Base-by-base conservation (phyloP, 2,888 invertebrate species). In the Drosophila tanythrix region DNA sequence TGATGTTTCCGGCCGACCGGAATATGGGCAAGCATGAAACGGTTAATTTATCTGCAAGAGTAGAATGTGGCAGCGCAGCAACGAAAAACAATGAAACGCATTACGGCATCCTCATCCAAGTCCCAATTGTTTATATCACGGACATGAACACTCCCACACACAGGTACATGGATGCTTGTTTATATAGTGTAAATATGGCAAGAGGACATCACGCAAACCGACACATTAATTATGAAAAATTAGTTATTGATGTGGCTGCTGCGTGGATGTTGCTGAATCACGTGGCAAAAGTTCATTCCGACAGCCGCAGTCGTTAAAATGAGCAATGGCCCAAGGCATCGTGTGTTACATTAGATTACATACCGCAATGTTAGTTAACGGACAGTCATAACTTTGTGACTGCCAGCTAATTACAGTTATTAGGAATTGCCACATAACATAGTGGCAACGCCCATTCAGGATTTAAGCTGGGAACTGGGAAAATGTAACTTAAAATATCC, bases 201-300 rank as follows among this genome's bases (percentile, higher is more conserved):
- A 40, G 43, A 38, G 29, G 35, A 21, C 68, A 61, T 36, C 48
- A 38, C 52, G 13, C 29, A 52, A 48, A 55, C 60, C 35, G 40
- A 31, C 66, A 50, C 59, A 75, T 68, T 88, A 89, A 82, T 82
- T 82, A 87, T 89, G 85, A 87, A 82, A 82, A 87, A 89, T 80
- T 89, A 87, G 75, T 73, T 80, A 82, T 88, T 86, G 87, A 89
- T 89, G 79, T 79, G 82, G 65, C 74, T 73, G 33, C 66, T 60
- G 52, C 62, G 68, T 67, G 72, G 52, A 70, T 69, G 67, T 68
- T 70, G 72, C 72, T 55, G 80, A 89, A 82, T 79, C 77, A 85
- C 79, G 76, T 83, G 84, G 73, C 67, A 70, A 88, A 86, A 86
- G 86, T 75, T 88, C 67, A 82, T 82, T 85, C 83, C 74, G 69